Base-by-base conservation (phyloP, 2,113 vertebrate species). In the Terrapene triunguis region DNA sequence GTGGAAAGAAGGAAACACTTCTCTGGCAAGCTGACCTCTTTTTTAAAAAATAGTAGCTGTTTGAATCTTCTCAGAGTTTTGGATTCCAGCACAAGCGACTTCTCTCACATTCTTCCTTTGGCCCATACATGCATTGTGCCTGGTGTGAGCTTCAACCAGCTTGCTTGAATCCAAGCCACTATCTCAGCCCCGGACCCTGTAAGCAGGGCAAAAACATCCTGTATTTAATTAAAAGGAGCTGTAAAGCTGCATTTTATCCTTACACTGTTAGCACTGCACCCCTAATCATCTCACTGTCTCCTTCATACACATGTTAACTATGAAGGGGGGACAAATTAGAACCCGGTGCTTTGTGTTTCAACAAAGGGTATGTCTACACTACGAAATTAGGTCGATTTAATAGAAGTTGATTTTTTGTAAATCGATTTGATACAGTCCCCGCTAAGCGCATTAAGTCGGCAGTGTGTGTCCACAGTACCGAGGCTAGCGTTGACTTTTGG, bases 271-370 rank as follows among this genome's bases (percentile, higher is more conserved):
- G 2, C 27, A 59, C 10, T 50, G 21, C 14, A 5, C 6, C 10
- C 50, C 38, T 50, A 3, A 27, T 32, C 19, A 29, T 47, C 83
- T 44, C 25, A 3, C 10, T 94, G 57, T 48, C 59, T 62, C 59
- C 32, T 65, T 35, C 5, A 11, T 50, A 57, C 50, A 42, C 42
- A 6, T 0, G 0, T 10, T 54, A 4, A 65, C 7, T 65, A 29
- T 59, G 32, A 65, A 35, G 59, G 27, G 29, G 17, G 32, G 29
- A 35, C 25, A 79, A 17, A 8, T 16, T 85, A 42, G 53, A 24
- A 65, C 10, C 44, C 50, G 16, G 13, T 0, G 1, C 17, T 22
- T 22, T 74, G 8, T 24, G 29, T 44, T 1, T 83, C 35, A 94
- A 50, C 24, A 53, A 29, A 2, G 2, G 80, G 35, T 38, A 5